Conservation (phyloP, 1,140 invertebrate species). For the Proales similis region DNA sequence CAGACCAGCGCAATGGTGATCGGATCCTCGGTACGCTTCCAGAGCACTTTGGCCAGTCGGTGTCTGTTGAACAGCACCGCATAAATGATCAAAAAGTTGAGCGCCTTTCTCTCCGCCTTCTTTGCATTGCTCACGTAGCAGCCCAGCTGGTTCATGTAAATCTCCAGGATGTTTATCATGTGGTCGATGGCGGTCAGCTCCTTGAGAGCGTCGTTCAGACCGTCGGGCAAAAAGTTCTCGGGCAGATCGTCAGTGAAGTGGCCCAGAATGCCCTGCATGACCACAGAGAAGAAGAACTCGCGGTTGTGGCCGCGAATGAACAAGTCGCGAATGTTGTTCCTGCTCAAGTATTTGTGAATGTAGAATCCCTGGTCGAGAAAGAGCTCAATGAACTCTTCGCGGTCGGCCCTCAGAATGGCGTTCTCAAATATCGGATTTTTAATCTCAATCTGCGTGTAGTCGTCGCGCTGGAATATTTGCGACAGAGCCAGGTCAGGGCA, state of each 20-base stretch:
- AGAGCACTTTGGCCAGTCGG: conserved; percentile 51
- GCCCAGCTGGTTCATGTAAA: conserved; percentile 46
- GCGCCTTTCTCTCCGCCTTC: conserved; percentile 46
- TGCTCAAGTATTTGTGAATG: conserved; percentile 50
- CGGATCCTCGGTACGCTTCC: conserved; percentile 53
- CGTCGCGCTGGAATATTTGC: conserved; percentile 51
- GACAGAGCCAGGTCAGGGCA: conserved; percentile 49
- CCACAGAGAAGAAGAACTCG: conserved; percentile 53
- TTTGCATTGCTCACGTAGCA: conserved; percentile 45
- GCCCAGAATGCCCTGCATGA: conserved; percentile 50
- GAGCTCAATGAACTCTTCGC: conserved; percentile 54
- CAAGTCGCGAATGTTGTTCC: conserved; percentile 46
- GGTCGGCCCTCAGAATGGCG: conserved; percentile 47
- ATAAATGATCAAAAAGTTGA: conserved; percentile 49
- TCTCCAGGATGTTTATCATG: conserved; percentile 49
- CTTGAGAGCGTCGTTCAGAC: conserved; percentile 45
- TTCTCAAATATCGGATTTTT: conserved; percentile 52
- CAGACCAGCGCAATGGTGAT: conserved; percentile 52
- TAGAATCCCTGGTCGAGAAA: conserved; percentile 52
- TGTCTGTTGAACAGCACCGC: conserved; percentile 48
- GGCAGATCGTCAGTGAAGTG: conserved; percentile 40
- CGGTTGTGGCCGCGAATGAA: conserved; percentile 48
- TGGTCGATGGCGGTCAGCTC: conserved; percentile 46
- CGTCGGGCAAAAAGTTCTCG: conserved; percentile 38
- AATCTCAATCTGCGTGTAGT: conserved; percentile 49